A percentile compares a stretch with the other conserved stretches of the same genome.
These are phyloP conservation scores for Oreotrochilus melanogaster DNA, from an alignment of 2,113 vertebrate species.

Conservation along the genomic window DNA sequence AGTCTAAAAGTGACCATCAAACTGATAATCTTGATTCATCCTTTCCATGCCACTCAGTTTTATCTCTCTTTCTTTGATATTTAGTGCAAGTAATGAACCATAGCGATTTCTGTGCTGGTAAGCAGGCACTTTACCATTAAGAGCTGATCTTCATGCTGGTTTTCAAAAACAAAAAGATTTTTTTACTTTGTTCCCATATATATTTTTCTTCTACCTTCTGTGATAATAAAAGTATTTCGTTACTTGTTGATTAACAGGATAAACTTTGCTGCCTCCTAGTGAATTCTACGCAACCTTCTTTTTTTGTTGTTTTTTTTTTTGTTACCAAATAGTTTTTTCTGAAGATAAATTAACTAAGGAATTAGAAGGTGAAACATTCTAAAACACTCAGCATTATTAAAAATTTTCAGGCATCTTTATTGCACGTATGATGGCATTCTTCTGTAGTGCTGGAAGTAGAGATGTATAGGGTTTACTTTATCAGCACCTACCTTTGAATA, in stretches of 20 bases:
- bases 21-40: not conserved
- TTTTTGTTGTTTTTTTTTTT: not conserved
- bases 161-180: not conserved
- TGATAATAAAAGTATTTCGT: not conserved
- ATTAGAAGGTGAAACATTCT: not conserved
- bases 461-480: not conserved
- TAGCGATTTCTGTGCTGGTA: not conserved
- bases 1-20: not conserved
- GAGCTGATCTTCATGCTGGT: not conserved
- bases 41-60: fast-evolving
- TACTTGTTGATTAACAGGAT: not conserved
- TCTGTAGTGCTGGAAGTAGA: not conserved
- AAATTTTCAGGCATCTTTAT: not conserved
- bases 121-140: not conserved
- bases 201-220: not conserved
- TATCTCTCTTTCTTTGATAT: not conserved
- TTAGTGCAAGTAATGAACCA: not conserved
- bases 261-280: not conserved
- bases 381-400: not conserved
- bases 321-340: not conserved
- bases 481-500: not conserved
- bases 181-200: not conserved
- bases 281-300: not conserved
- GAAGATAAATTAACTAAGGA: not conserved
- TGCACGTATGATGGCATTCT: not conserved